Evolutionary conservation across 2,113 vertebrate genomes (phyloP).

Genomic region (Australoheros scitulus): DNA sequence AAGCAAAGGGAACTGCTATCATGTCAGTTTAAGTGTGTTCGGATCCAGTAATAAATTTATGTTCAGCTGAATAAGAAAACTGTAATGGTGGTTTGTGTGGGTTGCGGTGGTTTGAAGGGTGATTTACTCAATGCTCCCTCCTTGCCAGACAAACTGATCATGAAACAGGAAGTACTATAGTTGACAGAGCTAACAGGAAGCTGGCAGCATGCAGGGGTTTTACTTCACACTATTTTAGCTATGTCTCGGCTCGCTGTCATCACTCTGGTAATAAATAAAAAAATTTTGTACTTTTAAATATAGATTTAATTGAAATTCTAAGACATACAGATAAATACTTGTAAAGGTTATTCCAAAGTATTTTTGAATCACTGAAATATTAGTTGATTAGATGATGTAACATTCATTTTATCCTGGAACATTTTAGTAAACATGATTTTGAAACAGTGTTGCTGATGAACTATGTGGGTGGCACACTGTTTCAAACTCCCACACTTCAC

Average conservation of each 20-base stretch:
- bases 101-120: background rate
- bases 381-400: background rate
- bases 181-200: constrained; percentile 31
- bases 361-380: background rate
- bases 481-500: constrained; percentile 2
- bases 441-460: background rate
- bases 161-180: constrained; percentile 30
- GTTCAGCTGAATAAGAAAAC: background rate
- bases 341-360: background rate
- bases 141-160: constrained; percentile 1
- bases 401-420: background rate
- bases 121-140: background rate
- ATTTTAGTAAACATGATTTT: background rate
- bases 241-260: background rate
- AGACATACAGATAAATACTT: background rate
- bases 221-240: background rate
- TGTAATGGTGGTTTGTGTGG: background rate
- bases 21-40: background rate
- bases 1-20: background rate
- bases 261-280: background rate
- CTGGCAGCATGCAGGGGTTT: constrained; percentile 22
- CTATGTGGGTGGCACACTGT: background rate
- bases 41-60: background rate
- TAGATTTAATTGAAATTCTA: background rate
- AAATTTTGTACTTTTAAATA: background rate